Evolutionary conservation across 2,113 vertebrate genomes (phyloP), one percentile per base, ranked within the genome.

Genomic region (Gasterosteus nipponicus): DNA sequence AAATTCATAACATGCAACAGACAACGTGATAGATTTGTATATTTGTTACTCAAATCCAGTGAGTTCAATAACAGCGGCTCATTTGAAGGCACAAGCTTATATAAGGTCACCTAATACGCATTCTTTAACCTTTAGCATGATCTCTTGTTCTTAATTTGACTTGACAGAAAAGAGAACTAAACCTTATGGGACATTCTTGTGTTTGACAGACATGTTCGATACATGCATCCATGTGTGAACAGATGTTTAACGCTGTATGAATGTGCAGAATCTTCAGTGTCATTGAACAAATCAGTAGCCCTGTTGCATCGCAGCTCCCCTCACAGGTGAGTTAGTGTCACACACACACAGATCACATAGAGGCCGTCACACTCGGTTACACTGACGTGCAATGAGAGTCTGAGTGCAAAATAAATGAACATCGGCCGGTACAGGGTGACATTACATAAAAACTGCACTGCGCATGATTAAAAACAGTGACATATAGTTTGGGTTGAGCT

Each of bases 1-100:
- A 71, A 65, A 75, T 66, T 42, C 56, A 73, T 35, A 46, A 33
- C 42, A 57, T 38, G 18, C 53, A 73, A 60, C 58, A 73, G 58
- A 73, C 49, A 54, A 22, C 19, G 26, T 31, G 5, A 57, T 71
- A 38, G 56, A 69, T 69, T 70, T 0, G 60, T 60, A 41, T 7
- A 68, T 73, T 53, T 59, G 62, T 62, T 54, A 3, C 1, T 12
- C 2, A 1, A 72, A 63, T 58, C 42, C 14, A 65, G 47, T 60
- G 35, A 66, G 16, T 19, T 19, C 39, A 42, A 62, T 19, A 35
- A 65, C 19, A 51, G 41, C 44, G 41, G 18, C n/a, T 60, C 14
- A 54, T 73, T 75, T 63, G 19, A 47, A 68, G 26, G 67, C 29
- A 29, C 19, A 47, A n/a, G 29, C 26, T 7, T 35, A 16, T n/a